Conservation (phyloP, 2,113 vertebrate genomes). For the Paratilapia polleni region DNA sequence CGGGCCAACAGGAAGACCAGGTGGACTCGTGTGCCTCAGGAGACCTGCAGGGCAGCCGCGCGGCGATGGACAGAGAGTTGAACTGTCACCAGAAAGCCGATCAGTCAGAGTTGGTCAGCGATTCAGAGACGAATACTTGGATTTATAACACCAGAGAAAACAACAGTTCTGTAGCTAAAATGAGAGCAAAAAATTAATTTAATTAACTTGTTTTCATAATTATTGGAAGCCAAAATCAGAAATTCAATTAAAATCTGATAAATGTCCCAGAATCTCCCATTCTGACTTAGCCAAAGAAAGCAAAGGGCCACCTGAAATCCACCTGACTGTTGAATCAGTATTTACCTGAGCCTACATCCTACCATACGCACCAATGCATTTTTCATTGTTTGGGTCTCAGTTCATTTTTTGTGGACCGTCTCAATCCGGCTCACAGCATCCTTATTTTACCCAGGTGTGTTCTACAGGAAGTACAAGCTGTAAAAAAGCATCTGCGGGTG, state of each 20-base stretch:
- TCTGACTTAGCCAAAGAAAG: too few relatives aligned
- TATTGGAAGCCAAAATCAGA: neutral
- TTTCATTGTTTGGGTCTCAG: too few relatives aligned
- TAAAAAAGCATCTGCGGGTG: too few relatives aligned
- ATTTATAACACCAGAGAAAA: neutral
- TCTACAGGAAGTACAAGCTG: neutral
- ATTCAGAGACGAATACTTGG: neutral
- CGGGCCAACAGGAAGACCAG: neutral
- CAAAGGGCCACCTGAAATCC: too few relatives aligned
- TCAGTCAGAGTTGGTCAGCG: neutral
- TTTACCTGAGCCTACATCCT: too few relatives aligned
- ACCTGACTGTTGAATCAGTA: neutral
- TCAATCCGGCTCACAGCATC: too few relatives aligned
- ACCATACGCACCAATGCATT: too few relatives aligned
- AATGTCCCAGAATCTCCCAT: too few relatives aligned
- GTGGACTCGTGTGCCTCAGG: neutral
- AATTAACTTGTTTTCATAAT: neutral
- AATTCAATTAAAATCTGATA: too few relatives aligned
- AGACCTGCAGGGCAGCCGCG: neutral
- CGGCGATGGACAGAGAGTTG: neutral
- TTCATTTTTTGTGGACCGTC: too few relatives aligned
- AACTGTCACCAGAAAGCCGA: rapidly evolving
- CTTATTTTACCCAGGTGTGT: too few relatives aligned
- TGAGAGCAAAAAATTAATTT: neutral
- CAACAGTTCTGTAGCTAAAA: rapidly evolving